Evolutionary conservation across 1,140 invertebrate genomes (phyloP).

Genomic region (Vollenhovia emeryi): DNA sequence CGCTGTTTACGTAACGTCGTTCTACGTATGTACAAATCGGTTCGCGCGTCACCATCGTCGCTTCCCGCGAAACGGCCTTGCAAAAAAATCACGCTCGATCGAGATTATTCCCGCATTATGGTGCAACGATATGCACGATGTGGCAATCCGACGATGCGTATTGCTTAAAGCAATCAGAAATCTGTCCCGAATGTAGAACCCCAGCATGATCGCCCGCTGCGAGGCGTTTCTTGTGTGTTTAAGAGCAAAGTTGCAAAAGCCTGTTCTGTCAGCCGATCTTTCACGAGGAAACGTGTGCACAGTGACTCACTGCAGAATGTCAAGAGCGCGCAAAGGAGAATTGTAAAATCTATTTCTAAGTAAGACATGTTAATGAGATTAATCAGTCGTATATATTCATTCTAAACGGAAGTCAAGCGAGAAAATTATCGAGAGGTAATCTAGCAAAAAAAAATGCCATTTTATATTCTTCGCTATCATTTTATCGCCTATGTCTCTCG

Average conservation of each 20-base stretch:
- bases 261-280: not conserved
- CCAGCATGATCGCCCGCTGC: not conserved
- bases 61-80: conserved; percentile 4
- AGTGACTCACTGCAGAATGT: not conserved
- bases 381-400: not conserved
- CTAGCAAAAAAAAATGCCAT: not conserved
- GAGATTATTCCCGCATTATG: conserved; percentile 21
- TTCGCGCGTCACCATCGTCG: conserved; percentile 17
- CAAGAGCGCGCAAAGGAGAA: not conserved
- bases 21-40: conserved; percentile 26
- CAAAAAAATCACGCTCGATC: conserved; percentile 4
- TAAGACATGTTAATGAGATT: not conserved
- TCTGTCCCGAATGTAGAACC: conserved; percentile 15
- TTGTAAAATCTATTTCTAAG: not conserved
- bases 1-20: conserved; percentile 43
- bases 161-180: conserved; percentile 24
- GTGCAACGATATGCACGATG: conserved; percentile 12
- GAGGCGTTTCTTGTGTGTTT: not conserved
- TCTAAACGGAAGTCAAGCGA: not conserved
- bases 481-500: not conserved
- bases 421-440: not conserved
- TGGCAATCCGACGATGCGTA: conserved; percentile 7
- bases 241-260: conserved; percentile 1
- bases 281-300: not conserved
- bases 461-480: not conserved